Base-by-base conservation (phyloP, 2,113 vertebrate genomes). In the Ia io region DNA sequence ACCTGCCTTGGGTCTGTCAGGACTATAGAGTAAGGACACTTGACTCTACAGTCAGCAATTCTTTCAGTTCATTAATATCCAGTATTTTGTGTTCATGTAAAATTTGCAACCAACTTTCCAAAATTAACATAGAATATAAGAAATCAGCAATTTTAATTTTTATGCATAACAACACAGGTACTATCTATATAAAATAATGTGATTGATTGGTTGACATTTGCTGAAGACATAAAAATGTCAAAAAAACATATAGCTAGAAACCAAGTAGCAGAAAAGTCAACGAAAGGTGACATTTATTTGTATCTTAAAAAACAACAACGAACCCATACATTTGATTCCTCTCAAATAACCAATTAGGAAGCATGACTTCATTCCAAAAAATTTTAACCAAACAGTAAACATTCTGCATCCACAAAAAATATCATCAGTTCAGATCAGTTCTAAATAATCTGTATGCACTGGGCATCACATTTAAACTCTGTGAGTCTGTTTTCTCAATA, bases 191-290 rank as follows among this genome's bases (percentile, higher is more conserved):
- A 90, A 77, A 96, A 9, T 65, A 37, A 73, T 42, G 35, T 51
- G n/a, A 80, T n/a, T 65, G 65, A 49, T 8, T 91, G 22, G 1
- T 7, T 88, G 65, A 65, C 13, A 5, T 85, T 7, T 23, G 23
- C 3, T 78, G 22, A 95, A 91, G 3, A 85, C 28, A 93, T 13
- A 79, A 93, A 88, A 14, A 84, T 88, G 84, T 88, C 14, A 85
- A 90, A 88, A 82, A 32, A 37, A 6, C 3, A 82, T 6, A 51
- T 1, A 51, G 71, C 18, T 23, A 30, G 28, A 92, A 94, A 47
- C 51, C 32, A 95, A 53, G 28, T 77, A 90, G 74, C 25, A 88
- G 51, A 92, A 70, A 67, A 67, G 73, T 49, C 89, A 83, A 71
- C 16, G 42, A 88, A 92, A 95, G 25, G 3, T 85, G 30, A 77